Conservation (phyloP, 2,113 vertebrate species). For the Mungos mungo region DNA sequence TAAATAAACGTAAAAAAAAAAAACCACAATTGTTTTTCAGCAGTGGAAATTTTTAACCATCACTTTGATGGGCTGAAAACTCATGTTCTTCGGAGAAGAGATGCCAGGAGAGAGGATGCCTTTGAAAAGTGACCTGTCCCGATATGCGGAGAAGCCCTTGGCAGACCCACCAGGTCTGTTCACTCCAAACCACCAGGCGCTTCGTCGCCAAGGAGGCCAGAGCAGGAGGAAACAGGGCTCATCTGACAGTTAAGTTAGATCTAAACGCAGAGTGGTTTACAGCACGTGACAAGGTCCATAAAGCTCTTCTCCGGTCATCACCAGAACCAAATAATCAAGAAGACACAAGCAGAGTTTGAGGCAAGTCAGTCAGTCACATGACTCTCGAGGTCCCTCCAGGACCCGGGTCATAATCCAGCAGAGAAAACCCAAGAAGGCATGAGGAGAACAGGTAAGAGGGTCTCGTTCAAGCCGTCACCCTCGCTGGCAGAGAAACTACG, state of each 20-base stretch:
- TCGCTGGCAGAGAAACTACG: background rate
- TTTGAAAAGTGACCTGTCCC: background rate
- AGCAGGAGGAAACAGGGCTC: background rate
- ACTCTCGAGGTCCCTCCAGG: too few relatives aligned
- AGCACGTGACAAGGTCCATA: background rate
- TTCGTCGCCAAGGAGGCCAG: background rate
- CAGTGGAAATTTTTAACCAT: background rate
- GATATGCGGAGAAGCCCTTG: background rate
- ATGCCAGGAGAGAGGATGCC: background rate
- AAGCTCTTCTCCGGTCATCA: background rate
- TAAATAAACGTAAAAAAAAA: too few relatives aligned
- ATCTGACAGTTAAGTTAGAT: background rate
- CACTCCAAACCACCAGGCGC: rapidly evolving
- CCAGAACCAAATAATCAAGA: background rate
- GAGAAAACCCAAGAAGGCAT: background rate
- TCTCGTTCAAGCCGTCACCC: background rate
- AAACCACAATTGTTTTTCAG: background rate
- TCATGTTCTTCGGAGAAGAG: background rate
- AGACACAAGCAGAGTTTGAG: background rate
- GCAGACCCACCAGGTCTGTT: background rate
- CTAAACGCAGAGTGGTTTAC: background rate
- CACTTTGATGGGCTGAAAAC: background rate
- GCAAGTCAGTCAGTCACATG: background rate
- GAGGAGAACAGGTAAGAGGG: background rate
- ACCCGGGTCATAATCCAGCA: background rate